A percentile compares a stretch with the other conserved stretches of the same genome.
These are phyloP conservation scores for Drosophila tristis DNA, from an alignment of 1,140 invertebrate species.

Conservation along the genomic window DNA sequence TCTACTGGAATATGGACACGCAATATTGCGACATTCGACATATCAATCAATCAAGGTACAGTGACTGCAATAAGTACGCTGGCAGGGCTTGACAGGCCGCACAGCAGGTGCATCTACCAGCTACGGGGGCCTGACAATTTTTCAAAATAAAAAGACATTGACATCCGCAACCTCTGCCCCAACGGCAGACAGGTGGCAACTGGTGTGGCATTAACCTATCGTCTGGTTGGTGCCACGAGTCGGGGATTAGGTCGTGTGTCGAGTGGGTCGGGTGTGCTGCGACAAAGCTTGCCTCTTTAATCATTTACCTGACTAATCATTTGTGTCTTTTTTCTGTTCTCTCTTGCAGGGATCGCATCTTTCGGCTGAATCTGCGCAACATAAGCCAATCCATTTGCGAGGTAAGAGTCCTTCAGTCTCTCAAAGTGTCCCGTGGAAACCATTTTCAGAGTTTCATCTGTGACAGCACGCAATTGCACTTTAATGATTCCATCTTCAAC, in stretches of 20 bases:
- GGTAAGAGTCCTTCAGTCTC: slow-evolving; percentile 85
- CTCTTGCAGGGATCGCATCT: slow-evolving; percentile 88
- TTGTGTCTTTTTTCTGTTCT: slow-evolving; percentile 26
- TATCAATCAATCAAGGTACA: slow-evolving; percentile 66
- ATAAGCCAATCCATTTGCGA: slow-evolving; percentile 90
- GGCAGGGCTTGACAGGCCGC: slow-evolving; percentile 22
- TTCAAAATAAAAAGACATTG: slow-evolving; percentile 42
- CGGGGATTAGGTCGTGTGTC: slow-evolving; percentile 69
- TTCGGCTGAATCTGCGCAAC: slow-evolving; percentile 89
- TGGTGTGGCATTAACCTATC: slow-evolving; percentile 73
- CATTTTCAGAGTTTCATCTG: slow-evolving; percentile 41
- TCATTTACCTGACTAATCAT: slow-evolving; percentile 39
- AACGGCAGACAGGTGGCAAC: slow-evolving; percentile 39
- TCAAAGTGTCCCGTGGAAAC: background rate
- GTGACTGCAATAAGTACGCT: slow-evolving; percentile 63
- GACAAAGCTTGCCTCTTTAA: slow-evolving; percentile 45
- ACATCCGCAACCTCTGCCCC: too few species aligned
- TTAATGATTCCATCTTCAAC: slow-evolving; percentile 83
- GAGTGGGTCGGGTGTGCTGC: slow-evolving; percentile 10
- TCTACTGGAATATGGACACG: background rate
- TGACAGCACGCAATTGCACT: slow-evolving; percentile 67
- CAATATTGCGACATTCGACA: slow-evolving; percentile 71
- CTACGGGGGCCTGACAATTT: slow-evolving; percentile 53
- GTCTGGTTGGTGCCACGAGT: slow-evolving; percentile 55
- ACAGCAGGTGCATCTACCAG: slow-evolving; percentile 42